A percentile compares a stretch with the other conserved stretches of the same genome.
Conservation (phyloP, 1,140 invertebrate species). For the Andrena cerasifolii region DNA sequence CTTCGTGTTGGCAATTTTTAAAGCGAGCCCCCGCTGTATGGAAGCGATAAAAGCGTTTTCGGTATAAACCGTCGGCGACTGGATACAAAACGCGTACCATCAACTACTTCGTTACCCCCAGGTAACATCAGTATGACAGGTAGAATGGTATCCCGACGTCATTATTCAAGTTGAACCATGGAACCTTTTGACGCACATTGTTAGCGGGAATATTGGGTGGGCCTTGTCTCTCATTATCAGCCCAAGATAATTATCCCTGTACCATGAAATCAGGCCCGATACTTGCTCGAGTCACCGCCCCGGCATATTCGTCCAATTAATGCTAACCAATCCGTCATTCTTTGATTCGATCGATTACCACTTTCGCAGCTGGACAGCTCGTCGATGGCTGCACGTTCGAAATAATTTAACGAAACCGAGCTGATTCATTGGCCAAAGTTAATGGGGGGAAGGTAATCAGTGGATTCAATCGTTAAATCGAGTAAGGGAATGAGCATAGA, state of each 20-base stretch:
- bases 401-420: neutral
- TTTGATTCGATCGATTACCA: neutral
- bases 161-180: constrained; percentile 13
- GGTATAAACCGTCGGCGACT: neutral
- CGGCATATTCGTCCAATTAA: constrained; percentile 5
- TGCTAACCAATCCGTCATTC: neutral
- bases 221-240: constrained; percentile 13
- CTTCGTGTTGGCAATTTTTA: no score
- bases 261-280: neutral
- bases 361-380: neutral
- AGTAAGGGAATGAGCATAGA: no score
- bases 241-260: constrained; percentile 7
- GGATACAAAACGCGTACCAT: neutral
- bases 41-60: neutral
- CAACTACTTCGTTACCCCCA: neutral
- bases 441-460: no score
- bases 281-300: neutral
- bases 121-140: neutral
- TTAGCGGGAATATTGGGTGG: neutral
- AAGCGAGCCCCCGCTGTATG: no score
- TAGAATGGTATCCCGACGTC: neutral
- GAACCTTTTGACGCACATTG: constrained; percentile 18
- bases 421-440: no score
- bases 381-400: neutral
- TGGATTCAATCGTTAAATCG: no score